Conservation (phyloP, 1,140 invertebrate genomes). For the Camponotus pennsylvanicus region DNA sequence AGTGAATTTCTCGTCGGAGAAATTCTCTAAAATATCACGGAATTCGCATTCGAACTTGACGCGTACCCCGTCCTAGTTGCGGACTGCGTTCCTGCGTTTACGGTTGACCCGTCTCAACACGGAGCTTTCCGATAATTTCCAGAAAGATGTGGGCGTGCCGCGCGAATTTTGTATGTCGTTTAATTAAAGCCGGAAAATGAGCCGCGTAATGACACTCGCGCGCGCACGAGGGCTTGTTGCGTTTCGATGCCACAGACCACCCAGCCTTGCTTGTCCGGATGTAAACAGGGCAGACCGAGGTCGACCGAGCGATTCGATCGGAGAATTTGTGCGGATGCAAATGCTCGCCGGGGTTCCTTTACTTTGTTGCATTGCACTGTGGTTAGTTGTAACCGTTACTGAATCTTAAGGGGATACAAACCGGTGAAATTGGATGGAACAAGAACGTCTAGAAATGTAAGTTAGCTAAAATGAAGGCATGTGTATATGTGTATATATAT, state of each 20-base stretch:
- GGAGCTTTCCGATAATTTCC: constrained; percentile 16
- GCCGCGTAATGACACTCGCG: constrained; percentile 70
- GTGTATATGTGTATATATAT: no score
- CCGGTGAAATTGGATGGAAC: constrained; percentile 68
- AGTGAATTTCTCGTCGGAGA: not conserved
- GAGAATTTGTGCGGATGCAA: constrained; percentile 46
- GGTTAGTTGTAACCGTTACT: constrained; percentile 52
- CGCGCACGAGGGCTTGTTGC: constrained; percentile 40
- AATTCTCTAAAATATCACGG: not conserved
- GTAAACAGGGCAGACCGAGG: not conserved
- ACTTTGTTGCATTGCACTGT: not conserved
- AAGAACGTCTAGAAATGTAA: constrained; percentile 40
- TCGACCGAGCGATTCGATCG: constrained; percentile 31
- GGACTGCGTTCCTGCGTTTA: constrained; percentile 45
- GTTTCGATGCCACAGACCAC: constrained; percentile 46
- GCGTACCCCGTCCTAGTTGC: not conserved
- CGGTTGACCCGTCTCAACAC: constrained; percentile 38
- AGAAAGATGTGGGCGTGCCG: constrained; percentile 39
- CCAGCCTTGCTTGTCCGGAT: not conserved
- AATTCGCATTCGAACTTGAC: constrained; percentile 17
- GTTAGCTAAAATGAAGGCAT: constrained; percentile 49
- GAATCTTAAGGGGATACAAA: constrained; percentile 62
- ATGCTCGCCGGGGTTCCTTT: not conserved
- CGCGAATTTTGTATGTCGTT: constrained; percentile 65
- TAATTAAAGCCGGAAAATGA: constrained; percentile 75